Base-by-base conservation (phyloP, 2,797 vertebrate genomes). In the Poeciliopsis infans region DNA sequence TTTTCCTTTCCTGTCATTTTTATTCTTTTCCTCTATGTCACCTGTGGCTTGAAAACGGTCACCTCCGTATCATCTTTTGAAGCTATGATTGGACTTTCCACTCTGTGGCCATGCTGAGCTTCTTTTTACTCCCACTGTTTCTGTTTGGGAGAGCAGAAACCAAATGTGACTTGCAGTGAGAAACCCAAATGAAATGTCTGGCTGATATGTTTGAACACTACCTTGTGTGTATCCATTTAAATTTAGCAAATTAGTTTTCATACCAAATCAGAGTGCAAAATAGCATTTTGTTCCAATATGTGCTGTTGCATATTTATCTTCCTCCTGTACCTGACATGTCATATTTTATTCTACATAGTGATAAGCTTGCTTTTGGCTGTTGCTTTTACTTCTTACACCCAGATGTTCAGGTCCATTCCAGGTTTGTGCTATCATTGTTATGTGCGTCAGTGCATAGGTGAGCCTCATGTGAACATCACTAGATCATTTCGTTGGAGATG, bases 401-500 rank as follows among this genome's bases (percentile, higher is more conserved):
- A 84, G 86, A 57, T 77, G 53, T 78, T 82, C 36, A 57, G 39
- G 49, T 51, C 31, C 75, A 53, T 57, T 15, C 36, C 39, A 79
- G 25, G 7, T 74, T 79, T 84, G 55, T 47, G n/a, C 53, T 25
- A 57, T 46, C 46, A 70, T 61, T 77, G 76, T 84, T 71, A 49
- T 74, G 57, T 77, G 77, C 79, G 79, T 59, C 47, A 64, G 73
- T 74, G 73, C 7, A 43, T 82, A 55, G 68, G 53, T 61, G 82
- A 46, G 78, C 76, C 87, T 86, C 86, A 74, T 85, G 84, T 89
- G 85, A 89, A 91, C 91, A 87, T 83, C 88, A 88, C 81, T 69
- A 85, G 86, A 92, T 92, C 88, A 92, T 92, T 83, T 91, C 74
- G 87, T 88, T 82, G 77, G 85, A 79, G 86, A 91, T 83, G 75